A percentile compares a stretch with the other conserved stretches of the same genome.
Conservation (phyloP, 2,113 vertebrate genomes). For the Oplegnathus fasciatus region DNA sequence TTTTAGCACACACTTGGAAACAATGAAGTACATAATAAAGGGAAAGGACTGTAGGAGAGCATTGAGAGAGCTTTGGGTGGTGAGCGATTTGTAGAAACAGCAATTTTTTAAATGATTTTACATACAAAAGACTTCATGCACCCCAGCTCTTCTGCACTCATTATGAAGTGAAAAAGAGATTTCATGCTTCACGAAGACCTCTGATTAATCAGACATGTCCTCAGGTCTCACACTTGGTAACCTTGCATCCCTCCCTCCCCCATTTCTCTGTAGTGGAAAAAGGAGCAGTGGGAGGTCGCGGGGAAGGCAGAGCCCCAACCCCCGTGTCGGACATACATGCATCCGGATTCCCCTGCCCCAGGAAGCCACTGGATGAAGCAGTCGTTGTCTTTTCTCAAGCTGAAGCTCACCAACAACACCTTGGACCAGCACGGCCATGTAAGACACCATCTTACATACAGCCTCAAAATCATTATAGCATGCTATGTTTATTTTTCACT, state of each 20-base stretch:
- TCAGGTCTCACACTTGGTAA: slow-evolving; percentile 32
- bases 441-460: slow-evolving; percentile 24
- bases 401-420: slow-evolving; percentile 94
- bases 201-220: slow-evolving; percentile 37
- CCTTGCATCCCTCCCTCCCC: slow-evolving; percentile 1
- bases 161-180: not conserved
- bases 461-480: accelerated
- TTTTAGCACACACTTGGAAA: slow-evolving; percentile 48
- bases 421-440: slow-evolving; percentile 92
- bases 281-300: slow-evolving; percentile 90
- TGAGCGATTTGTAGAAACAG: no score
- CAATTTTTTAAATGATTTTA: not conserved
- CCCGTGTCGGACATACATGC: slow-evolving; percentile 87
- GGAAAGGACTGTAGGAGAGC: slow-evolving; percentile 1
- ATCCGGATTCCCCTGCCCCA: slow-evolving; percentile 90
- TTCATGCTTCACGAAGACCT: slow-evolving; percentile 11
- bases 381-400: slow-evolving; percentile 88
- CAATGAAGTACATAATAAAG: slow-evolving; percentile 15
- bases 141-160: not conserved
- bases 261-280: slow-evolving; percentile 88
- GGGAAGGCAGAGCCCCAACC: slow-evolving; percentile 91
- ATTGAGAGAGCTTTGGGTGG: no score
- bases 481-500: not conserved
- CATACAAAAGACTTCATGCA: not conserved
- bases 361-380: slow-evolving; percentile 95